These are phyloP conservation scores for Podilymbus podiceps DNA, from an alignment of 2,113 vertebrate genomes.

Conservation along the genomic window DNA sequence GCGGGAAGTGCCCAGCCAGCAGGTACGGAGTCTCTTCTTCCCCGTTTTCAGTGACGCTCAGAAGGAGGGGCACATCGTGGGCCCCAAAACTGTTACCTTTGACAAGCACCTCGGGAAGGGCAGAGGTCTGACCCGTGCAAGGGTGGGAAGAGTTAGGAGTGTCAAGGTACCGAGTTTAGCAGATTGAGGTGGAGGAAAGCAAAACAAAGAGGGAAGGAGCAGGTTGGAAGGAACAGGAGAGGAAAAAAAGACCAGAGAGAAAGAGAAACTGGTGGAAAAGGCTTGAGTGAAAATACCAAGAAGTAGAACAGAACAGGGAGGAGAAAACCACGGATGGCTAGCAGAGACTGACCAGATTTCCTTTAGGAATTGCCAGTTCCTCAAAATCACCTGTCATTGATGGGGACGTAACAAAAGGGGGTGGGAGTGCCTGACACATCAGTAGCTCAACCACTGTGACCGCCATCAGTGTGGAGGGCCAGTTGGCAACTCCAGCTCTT, in stretches of 20 bases:
- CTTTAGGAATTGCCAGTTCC: background rate
- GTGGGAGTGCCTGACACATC: background rate
- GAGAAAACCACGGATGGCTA: background rate
- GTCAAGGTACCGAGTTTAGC: background rate
- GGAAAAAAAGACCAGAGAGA: background rate
- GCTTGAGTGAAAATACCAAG: background rate
- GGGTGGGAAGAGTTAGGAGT: background rate
- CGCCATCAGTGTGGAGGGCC: background rate
- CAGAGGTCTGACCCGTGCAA: background rate
- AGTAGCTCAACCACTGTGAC: background rate
- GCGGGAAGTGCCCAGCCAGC: background rate
- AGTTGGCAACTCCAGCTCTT: background rate
- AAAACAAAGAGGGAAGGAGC: background rate
- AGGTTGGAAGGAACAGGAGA: background rate
- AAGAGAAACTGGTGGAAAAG: background rate
- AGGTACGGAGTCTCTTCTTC: background rate
- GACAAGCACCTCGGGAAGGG: background rate
- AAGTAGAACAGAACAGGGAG: background rate
- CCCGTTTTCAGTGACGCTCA: background rate
- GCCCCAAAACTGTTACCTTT: background rate
- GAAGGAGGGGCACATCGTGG: accelerated
- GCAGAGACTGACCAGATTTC: background rate
- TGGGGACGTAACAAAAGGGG: background rate
- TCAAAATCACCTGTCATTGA: background rate
- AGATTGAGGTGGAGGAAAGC: background rate